phyloP scores from a whole-genome alignment of 2,888 invertebrate genomes.

The Trichogramma dendrolimi region DNA sequence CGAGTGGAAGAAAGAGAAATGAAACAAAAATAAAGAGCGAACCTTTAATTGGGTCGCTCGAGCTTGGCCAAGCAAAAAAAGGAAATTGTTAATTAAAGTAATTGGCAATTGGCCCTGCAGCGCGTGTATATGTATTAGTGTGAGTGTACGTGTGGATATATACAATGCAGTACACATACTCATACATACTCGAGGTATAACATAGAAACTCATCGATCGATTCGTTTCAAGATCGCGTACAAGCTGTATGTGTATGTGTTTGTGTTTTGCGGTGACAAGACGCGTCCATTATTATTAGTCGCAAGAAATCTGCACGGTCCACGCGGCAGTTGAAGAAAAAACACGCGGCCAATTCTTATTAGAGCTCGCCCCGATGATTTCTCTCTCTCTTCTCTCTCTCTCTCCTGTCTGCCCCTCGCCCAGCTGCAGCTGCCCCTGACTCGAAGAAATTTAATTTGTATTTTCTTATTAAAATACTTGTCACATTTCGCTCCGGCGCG shows the following conservation, averaged over 20 bases:
- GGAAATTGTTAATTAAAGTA: constrained; percentile 36
- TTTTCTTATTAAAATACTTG: constrained; percentile 1
- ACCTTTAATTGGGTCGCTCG: constrained; percentile 14
- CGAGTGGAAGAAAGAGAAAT: neutral
- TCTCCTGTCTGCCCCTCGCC: neutral
- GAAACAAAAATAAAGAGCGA: no score
- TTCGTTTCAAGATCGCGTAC: no score
- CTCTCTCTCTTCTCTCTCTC: neutral
- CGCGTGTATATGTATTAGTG: no score
- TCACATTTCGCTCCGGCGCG: no score
- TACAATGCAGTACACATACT: no score
- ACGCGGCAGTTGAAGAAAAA: neutral
- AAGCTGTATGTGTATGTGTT: no score
- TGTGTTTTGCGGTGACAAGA: neutral
- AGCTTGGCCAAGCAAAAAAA: constrained; percentile 1
- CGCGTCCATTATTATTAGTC: neutral
- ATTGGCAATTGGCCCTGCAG: constrained; percentile 28
- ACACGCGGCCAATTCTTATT: neutral
- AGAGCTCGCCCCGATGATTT: constrained; percentile 3
- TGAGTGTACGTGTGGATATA: no score
- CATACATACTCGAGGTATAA: no score
- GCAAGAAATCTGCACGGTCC: neutral
- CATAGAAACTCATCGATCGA: no score
- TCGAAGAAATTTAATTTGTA: constrained; percentile 3
- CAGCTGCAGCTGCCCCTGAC: neutral